Percentiles rank a stretch among this genome's conserved stretches.
Evolutionary conservation across 1,140 invertebrate genomes (phyloP).

Genomic region (Chlorops oryzae): DNA sequence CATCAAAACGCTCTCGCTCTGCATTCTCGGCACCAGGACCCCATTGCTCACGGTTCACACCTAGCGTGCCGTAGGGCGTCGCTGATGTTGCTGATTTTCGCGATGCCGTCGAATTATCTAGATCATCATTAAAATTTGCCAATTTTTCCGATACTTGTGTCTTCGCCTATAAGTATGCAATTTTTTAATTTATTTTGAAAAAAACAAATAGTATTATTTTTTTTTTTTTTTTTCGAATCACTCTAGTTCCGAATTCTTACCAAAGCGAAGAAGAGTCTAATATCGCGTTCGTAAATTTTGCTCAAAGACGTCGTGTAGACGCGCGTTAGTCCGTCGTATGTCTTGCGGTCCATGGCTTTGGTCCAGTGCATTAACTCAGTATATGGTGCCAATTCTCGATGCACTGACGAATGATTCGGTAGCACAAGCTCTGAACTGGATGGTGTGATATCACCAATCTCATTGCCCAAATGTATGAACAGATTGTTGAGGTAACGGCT

Average conservation of each 20-base stretch:
- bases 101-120: conserved; percentile 35
- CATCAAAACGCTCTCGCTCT: conserved; percentile 46
- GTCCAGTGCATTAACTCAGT: conserved; percentile 87
- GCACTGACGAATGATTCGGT: conserved; percentile 70
- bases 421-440: conserved; percentile 59
- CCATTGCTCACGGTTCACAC: conserved; percentile 44
- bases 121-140: conserved; percentile 37
- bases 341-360: conserved; percentile 75
- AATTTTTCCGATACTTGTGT: conserved; percentile 42
- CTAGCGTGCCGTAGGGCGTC: conserved; percentile 42
- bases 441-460: conserved; percentile 48
- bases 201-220: background rate
- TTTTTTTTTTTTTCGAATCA: background rate
- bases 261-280: conserved; percentile 71
- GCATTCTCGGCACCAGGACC: conserved; percentile 35
- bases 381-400: conserved; percentile 77
- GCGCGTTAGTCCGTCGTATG: conserved; percentile 71
- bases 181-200: background rate
- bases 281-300: conserved; percentile 79
- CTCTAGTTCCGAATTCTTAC: conserved; percentile 14
- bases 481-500: conserved; percentile 86
- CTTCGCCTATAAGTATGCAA: conserved; percentile 50
- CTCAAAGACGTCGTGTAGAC: conserved; percentile 73
- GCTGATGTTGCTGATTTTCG: conserved; percentile 33
- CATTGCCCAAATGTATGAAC: conserved; percentile 80